Base-by-base conservation (phyloP, 2,797 vertebrate species). In the Toxotes lorentzi region DNA sequence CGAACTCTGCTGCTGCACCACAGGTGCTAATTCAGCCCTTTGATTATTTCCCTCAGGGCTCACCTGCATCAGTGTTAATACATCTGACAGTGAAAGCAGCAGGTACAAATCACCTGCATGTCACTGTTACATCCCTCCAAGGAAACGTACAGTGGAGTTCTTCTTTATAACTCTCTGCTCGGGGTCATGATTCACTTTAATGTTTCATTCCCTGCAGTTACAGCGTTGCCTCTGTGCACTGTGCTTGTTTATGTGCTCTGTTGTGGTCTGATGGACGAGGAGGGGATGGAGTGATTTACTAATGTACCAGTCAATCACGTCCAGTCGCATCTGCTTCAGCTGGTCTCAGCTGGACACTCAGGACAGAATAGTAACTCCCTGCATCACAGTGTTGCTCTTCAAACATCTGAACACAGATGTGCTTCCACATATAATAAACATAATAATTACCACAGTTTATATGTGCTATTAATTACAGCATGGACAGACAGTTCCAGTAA, bases 31-130 rank as follows among this genome's bases (percentile, higher is more conserved):
- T 75, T 60, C 59, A 51, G 23, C 43, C 17, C 53, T 76, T 32
- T 62, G 69, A 73, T 84, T 40, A 61, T 79, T 75, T 72, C 72
- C 72, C 81, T 71, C 34, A 3, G n/a, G 74, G 11, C 72, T 82
- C 50, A 61, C 53, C 67, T 41, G 19, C 76, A 8, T 48, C 73
- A 10, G 30, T 50, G 66, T 79, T 53, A 43, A 81, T 21, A 63
- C 63, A 21, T 21, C 19, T 17, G 75, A 40, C 24, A 50, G 59
- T 7, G 51, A 69, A 68, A 61, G 38, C 75, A 84, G 79, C 68
- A 59, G 58, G 58, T 72, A 61, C 60, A 81, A 82, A 89, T 89
- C 82, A 79, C 53, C 30, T 70, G 53, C 32, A 3, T n/a, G 63
- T 72, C 78, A 76, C 50, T 2, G 61, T 64, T 40, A 85, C 6